Conservation (phyloP, 2,888 invertebrate species). For the Carterocephalus palaemon region DNA sequence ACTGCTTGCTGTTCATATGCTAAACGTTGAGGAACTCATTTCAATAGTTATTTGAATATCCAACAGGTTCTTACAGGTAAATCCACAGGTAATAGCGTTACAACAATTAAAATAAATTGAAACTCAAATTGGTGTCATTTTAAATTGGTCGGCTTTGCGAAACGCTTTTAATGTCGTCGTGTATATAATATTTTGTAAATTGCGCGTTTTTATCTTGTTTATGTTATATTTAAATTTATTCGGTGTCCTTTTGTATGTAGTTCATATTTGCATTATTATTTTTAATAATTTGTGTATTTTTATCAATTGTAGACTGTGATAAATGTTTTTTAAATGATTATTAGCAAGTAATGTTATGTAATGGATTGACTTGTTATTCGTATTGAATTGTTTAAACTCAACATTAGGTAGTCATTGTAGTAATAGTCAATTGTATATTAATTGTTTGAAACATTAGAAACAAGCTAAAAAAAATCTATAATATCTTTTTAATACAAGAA, state of each 20-base stretch:
- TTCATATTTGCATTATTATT: constrained; percentile 3
- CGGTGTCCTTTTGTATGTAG: constrained; percentile 14
- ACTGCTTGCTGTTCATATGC: constrained; percentile 22
- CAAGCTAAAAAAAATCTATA: too few species aligned
- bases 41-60: not conserved
- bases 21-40: constrained; percentile 9
- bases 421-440: too few species aligned
- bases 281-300: constrained; percentile 8
- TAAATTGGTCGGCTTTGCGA: constrained; percentile 15
- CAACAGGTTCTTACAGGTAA: too few species aligned
- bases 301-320: constrained; percentile 12
- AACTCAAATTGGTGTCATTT: constrained; percentile 10
- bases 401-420: too few species aligned
- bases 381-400: too few species aligned
- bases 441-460: too few species aligned
- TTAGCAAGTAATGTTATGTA: too few species aligned
- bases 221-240: constrained; percentile 7
- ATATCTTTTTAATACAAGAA: too few species aligned
- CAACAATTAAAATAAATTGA: not conserved
- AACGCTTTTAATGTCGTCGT: constrained; percentile 22
- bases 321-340: too few species aligned
- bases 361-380: too few species aligned
- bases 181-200: constrained; percentile 11
- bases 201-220: constrained; percentile 1
- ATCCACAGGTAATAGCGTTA: constrained; percentile 19